Evolutionary conservation across 2,888 invertebrate genomes (phyloP).

Genomic region (Elegia similella): DNA sequence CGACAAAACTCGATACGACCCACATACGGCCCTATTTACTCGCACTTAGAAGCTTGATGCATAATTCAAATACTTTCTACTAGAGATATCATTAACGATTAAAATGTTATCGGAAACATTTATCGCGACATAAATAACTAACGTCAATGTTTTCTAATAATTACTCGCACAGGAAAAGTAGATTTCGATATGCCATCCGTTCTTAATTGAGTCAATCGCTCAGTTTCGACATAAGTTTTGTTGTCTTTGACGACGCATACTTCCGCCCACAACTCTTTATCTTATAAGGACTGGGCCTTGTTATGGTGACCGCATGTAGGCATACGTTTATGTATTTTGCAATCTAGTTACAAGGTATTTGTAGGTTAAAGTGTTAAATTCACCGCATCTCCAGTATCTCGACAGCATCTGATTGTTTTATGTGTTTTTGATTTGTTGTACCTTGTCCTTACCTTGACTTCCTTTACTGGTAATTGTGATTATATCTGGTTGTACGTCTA

Average conservation of each 20-base stretch:
- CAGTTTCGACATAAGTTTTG: slow-evolving; percentile 37
- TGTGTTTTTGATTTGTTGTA: slow-evolving; percentile 55
- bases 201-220: slow-evolving; percentile 13
- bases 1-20: neutral
- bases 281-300: slow-evolving; percentile 67
- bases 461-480: neutral
- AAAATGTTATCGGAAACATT: slow-evolving; percentile 16
- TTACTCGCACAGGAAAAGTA: neutral
- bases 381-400: slow-evolving; percentile 43
- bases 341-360: slow-evolving; percentile 40
- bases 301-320: slow-evolving; percentile 53
- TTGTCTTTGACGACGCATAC: slow-evolving; percentile 40
- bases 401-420: slow-evolving; percentile 47
- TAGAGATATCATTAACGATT: slow-evolving; percentile 10
- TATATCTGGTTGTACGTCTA: neutral
- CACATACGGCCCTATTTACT: neutral
- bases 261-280: slow-evolving; percentile 62
- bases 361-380: slow-evolving; percentile 41
- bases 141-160: slow-evolving; percentile 3
- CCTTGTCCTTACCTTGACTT: slow-evolving; percentile 37
- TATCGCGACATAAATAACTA: slow-evolving; percentile 2
- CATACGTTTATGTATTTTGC: slow-evolving; percentile 48
- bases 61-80: slow-evolving; percentile 8
- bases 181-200: neutral
- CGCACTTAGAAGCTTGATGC: slow-evolving; percentile 12